Evolutionary conservation across 2,797 vertebrate genomes (phyloP).

Genomic region (Anas acuta): DNA sequence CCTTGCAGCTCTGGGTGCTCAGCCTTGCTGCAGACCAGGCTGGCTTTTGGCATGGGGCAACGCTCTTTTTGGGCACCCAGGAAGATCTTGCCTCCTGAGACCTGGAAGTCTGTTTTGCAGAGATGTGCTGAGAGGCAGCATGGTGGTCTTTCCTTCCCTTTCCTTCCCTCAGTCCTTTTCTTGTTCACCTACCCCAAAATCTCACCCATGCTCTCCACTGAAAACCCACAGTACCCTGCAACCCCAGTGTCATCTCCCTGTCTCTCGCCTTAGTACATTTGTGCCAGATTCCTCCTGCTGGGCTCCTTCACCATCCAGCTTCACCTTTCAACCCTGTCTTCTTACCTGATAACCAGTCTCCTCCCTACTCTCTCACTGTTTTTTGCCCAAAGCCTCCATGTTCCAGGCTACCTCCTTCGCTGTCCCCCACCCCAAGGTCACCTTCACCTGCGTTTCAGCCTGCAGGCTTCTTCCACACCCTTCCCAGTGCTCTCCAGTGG

Average conservation of each 20-base stretch:
- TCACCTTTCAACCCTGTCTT: not conserved
- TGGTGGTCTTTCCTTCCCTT: not conserved
- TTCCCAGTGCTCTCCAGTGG: not conserved
- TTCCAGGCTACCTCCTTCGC: not conserved
- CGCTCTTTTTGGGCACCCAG: rapidly evolving
- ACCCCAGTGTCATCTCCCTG: rapidly evolving
- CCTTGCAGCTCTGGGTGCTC: not conserved
- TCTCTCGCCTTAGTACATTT: not conserved
- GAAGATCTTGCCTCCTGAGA: not conserved
- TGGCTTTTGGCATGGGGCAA: not conserved
- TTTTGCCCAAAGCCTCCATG: not conserved
- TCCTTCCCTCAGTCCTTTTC: not conserved
- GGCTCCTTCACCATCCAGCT: not conserved
- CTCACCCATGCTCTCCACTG: not conserved
- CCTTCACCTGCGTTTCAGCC: not conserved
- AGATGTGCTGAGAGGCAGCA: not conserved
- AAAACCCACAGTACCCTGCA: not conserved
- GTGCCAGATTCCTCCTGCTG: not conserved
- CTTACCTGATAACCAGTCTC: not conserved
- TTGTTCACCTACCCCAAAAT: not conserved
- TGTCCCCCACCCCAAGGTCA: not conserved
- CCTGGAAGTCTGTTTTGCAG: not conserved
- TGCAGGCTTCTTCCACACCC: not conserved
- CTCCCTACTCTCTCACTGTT: not conserved
- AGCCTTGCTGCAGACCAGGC: rapidly evolving